These are phyloP conservation scores for Bubo scandiacus DNA, from an alignment of 2,113 vertebrate genomes.

Conservation along the genomic window DNA sequence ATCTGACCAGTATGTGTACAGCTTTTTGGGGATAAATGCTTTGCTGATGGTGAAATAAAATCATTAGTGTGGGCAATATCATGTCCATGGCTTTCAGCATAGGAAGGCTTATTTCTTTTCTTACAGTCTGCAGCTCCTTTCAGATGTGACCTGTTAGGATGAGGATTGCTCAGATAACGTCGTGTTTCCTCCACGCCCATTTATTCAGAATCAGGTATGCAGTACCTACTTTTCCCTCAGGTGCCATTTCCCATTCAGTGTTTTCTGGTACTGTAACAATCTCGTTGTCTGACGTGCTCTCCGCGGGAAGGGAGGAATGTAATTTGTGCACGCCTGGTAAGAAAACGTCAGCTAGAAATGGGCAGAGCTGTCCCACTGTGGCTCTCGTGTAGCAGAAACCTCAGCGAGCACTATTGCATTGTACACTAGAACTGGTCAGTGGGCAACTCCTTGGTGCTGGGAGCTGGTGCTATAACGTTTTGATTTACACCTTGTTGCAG, in stretches of 20 bases:
- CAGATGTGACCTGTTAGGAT: not conserved
- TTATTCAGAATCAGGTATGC: not conserved
- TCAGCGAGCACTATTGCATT: conserved; percentile 52
- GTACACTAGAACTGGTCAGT: conserved; percentile 49
- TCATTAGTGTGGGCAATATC: not conserved
- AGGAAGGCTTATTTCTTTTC: not conserved
- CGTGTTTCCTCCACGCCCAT: not conserved
- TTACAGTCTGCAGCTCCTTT: not conserved
- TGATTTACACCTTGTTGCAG: conserved; percentile 49
- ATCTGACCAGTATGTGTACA: conserved; percentile 40
- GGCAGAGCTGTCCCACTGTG: not conserved
- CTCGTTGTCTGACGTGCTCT: not conserved
- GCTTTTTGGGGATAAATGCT: conserved; percentile 52
- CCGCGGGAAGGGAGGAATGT: not conserved
- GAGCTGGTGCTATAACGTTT: conserved; percentile 65
- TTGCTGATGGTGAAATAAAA: conserved; percentile 37
- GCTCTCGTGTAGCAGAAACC: conserved; percentile 34
- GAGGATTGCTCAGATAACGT: not conserved
- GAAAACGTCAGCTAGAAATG: not conserved
- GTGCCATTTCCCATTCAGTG: conserved; percentile 10
- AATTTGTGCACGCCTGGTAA: not conserved
- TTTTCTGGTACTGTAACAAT: not conserved
- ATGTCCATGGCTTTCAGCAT: not conserved
- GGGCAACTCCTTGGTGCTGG: conserved; percentile 69
- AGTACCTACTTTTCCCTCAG: conserved; percentile 16